Base-by-base conservation (phyloP, 2,888 invertebrate genomes). In the Leucoptera coffeella region DNA sequence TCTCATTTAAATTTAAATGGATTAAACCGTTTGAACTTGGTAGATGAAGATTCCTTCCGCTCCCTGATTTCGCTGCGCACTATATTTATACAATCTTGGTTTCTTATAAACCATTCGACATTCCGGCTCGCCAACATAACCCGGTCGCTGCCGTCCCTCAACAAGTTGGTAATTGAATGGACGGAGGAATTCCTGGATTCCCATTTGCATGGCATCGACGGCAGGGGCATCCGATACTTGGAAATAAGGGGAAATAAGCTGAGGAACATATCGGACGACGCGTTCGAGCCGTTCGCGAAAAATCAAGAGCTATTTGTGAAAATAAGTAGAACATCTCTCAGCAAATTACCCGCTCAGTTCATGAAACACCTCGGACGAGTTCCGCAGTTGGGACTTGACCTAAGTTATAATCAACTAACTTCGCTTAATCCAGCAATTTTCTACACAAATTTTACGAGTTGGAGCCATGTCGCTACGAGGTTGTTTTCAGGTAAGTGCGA, bases 391-490 rank as follows among this genome's bases (percentile, higher is more conserved):
- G 82, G 82, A 21, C 75, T 93, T 32, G 90, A 92, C 58, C 72
- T 92, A 36, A 80, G 86, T 33, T 77, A 82, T 47, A 93, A 93
- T 62, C 78, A 80, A 58, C 75, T 92, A 45, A 77, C 80, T 17
- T 78, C 82, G 30, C 72, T 92, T 35, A 84, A 85, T 48, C 85
- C 89, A 27, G 85, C 87, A 34, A 83, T 86, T 33, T 84, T 92
- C 50, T 91, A 91, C 54, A 85, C 86, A 14, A 90, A 91, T 54
- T 80, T 84, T 38, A 85, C 86, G 13, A 80, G 82, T 39, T 90
- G 90, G 90, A 89, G 89, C 55, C 81, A 83, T 36, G 83, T 87
- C 36, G 90, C 90, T 9, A 90, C 91, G 4, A 85, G 87, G 46
- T 75, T 89, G 48, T 80, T 91, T 29, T 81, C 85, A 61, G 86